Base-by-base conservation (phyloP, 2,113 vertebrate genomes). In the Melanerpes aurifrons region DNA sequence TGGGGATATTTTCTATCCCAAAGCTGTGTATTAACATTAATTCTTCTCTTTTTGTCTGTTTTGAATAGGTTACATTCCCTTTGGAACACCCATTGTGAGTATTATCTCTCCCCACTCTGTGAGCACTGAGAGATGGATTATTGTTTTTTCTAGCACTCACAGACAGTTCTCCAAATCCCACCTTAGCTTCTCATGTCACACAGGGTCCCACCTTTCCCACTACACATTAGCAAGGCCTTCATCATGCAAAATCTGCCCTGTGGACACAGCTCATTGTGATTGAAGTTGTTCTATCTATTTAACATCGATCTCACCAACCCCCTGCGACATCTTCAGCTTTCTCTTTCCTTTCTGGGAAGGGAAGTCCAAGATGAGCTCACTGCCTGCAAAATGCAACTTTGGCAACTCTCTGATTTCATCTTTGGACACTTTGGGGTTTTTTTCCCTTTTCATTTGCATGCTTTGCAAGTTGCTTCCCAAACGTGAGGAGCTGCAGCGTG, bases 51-150 rank as follows among this genome's bases (percentile, higher is more conserved):
- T 26, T 28, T 9, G 50, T 53, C 45, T 32, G 54, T 69, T 76
- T 18, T 47, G 43, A 56, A 17, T 70, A 99, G 99, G 99, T 97
- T 99, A 99, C 91, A 98, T 99, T 91, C 99, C 99, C 58, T 99
- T 99, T 86, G 99, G 99, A 95, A 99, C 98, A 1, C 99, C 99
- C 93, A 98, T 99, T 62, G 99, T 99, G 97, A 98, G 99, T 98
- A 82, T 84, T 47, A 29, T 50, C 31, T 45, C 57, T 53, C n/a
- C 37, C 37, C 2, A 1, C 40, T 58, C 68, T 77, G 45, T 3
- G 3, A 68, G n/a, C 58, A 53, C 32, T 47, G 40, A 35, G n/a
- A 57, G 71, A 20, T 7, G 11, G 37, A 15, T 59, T 64, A 7
- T 53, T 53, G 12, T 15, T 15, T 68, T 40, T 66, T 68, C 18